Evolutionary conservation across 2,888 invertebrate species (phyloP), one percentile per base, ranked within the genome.

Genomic region (Monochamus alternatus): DNA sequence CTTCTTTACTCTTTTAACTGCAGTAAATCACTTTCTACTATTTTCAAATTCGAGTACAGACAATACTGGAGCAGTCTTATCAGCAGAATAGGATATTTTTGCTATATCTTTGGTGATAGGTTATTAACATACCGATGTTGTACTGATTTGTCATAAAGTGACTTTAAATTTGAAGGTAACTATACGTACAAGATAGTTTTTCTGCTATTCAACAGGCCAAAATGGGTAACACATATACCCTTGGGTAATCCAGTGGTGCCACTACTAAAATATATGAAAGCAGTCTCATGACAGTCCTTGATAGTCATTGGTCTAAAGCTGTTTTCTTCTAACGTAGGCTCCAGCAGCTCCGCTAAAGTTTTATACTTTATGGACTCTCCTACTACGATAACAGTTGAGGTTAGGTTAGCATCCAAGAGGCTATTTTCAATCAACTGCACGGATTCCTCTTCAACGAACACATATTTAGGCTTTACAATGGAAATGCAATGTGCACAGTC

Each of bases 181-280:
- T 38, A 38, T 66, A 75, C 72, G 78, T 73, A 80, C 80, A 66
- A 3, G 4, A 64, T 59, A 30, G 73, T 38, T 32, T 74, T 66
- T 12, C 51, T 60, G 1, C 64, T 70, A 69, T 78, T 68, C 8
- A 81, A 55, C 14, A 82, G 58, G n/a, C 79, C 80, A 47, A 71
- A 81, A 75, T 82, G 80, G 7, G 84, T 84, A 3, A 84, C 64
- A 70, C 84, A 84, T n/a, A 87, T 83, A 43, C 84, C 86, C 79
- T 87, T 87, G 0, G 87, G 85, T 22, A 83, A 65, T 10, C 86
- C 86, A 5, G 86, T 87, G 3, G 86, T 86, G 0, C 87, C 87
- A 76, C 87, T 88, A 47, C 86, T 87, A 72, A 87, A 88, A 47
- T 85, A 82, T 63, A 87, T 83, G 7, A 85, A 58, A 1, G 84